phyloP scores from a whole-genome alignment of 2,113 vertebrate genomes.

The Chunga burmeisteri region DNA sequence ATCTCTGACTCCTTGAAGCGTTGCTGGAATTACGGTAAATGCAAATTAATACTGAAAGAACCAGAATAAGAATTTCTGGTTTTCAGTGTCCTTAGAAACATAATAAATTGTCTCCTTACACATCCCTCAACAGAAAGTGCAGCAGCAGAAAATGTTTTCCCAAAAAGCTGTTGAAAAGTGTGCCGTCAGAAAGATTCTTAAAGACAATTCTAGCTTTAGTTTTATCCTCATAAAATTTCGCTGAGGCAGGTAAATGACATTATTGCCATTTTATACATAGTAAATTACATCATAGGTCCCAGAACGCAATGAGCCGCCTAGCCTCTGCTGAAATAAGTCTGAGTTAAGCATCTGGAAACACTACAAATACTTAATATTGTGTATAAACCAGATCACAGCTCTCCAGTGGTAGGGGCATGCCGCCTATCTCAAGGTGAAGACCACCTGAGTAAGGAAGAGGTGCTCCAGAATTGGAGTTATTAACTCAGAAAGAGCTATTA shows the following conservation, averaged over 20 bases:
- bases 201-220: background rate
- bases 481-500: background rate
- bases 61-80: background rate
- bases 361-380: background rate
- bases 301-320: background rate
- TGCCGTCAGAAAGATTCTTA: background rate
- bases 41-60: background rate
- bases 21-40: background rate
- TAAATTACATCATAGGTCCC: background rate
- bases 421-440: background rate
- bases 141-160: background rate
- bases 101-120: background rate
- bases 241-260: background rate
- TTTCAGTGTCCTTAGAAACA: background rate
- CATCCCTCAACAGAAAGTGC: background rate
- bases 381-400: background rate
- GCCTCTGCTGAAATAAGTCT: background rate
- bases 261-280: background rate
- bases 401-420: background rate
- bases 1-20: background rate
- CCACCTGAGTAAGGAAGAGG: background rate
- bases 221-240: background rate
- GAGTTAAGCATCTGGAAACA: background rate
- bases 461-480: background rate
- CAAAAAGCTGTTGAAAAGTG: background rate